phyloP scores from a whole-genome alignment of 1,140 invertebrate species.

The Drosophila repletoides region DNA sequence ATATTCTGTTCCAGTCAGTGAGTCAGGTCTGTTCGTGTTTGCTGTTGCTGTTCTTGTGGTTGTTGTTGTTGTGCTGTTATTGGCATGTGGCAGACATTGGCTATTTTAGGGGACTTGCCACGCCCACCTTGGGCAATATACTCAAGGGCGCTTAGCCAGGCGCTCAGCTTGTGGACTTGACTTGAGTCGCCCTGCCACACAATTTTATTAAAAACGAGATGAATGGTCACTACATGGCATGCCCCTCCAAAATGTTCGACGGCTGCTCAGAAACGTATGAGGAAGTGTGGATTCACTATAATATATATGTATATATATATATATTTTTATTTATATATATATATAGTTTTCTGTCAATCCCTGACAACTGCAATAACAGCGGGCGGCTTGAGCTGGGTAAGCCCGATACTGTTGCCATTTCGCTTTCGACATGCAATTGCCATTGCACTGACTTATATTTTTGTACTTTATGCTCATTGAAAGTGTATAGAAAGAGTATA shows the following conservation, averaged over 20 bases:
- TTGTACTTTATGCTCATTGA: conserved; percentile 43
- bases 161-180: background rate
- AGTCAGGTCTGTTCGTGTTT: conserved; percentile 2
- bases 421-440: conserved; percentile 49
- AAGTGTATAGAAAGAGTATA: too few species aligned
- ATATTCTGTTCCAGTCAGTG: conserved; percentile 33
- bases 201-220: conserved; percentile 77
- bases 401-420: conserved; percentile 26
- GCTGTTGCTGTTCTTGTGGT: conserved; percentile 1
- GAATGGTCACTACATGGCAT: conserved; percentile 60
- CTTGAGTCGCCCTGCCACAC: conserved; percentile 34
- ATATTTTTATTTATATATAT: too few species aligned
- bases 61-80: conserved; percentile 29
- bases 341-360: conserved; percentile 28
- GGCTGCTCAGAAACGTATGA: too few species aligned
- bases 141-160: conserved; percentile 3
- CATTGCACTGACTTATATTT: conserved; percentile 64
- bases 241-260: conserved; percentile 19
- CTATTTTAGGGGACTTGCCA: conserved; percentile 1
- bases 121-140: conserved; percentile 11
- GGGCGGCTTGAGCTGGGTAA: background rate
- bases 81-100: conserved; percentile 32
- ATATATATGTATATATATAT: too few species aligned
- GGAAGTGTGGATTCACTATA: conserved; percentile 17
- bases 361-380: conserved; percentile 3